A percentile compares a stretch with the other conserved stretches of the same genome.
phyloP scores from a whole-genome alignment of 2,888 invertebrate species.

The Tetropium fuscum region DNA sequence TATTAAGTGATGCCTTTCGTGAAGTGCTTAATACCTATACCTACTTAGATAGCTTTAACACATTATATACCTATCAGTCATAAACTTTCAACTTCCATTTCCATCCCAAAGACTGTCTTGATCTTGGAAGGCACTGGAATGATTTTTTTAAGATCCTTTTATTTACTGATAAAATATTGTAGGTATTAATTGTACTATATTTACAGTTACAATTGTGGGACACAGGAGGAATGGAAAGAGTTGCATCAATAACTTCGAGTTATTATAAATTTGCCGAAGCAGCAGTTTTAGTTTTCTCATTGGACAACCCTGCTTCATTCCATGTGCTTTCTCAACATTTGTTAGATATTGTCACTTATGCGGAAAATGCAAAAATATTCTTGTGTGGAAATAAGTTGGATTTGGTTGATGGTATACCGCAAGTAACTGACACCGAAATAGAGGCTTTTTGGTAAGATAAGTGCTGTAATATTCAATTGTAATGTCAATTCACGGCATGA shows the following conservation, averaged over 20 bases:
- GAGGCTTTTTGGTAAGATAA: constrained; percentile 88
- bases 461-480: no score
- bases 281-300: constrained; percentile 90
- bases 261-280: constrained; percentile 97
- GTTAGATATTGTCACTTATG: constrained; percentile 92
- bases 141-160: no score
- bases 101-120: no score
- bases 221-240: constrained; percentile 96
- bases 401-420: constrained; percentile 78
- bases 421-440: constrained; percentile 89
- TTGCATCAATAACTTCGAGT: constrained; percentile 94
- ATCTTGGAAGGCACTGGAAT: no score
- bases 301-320: constrained; percentile 93
- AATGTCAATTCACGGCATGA: no score
- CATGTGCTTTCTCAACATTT: constrained; percentile 92
- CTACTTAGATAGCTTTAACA: no score
- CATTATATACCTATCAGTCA: no score
- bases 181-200: no score
- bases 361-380: constrained; percentile 95
- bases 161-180: no score
- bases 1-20: no score
- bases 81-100: no score
- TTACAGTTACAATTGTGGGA: constrained; percentile 97
- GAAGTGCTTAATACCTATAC: no score
- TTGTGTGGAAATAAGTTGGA: constrained; percentile 94